Percentiles rank a stretch among this genome's conserved stretches.
Conservation (phyloP, 1,140 invertebrate species). For the Maconellicoccus hirsutus region DNA sequence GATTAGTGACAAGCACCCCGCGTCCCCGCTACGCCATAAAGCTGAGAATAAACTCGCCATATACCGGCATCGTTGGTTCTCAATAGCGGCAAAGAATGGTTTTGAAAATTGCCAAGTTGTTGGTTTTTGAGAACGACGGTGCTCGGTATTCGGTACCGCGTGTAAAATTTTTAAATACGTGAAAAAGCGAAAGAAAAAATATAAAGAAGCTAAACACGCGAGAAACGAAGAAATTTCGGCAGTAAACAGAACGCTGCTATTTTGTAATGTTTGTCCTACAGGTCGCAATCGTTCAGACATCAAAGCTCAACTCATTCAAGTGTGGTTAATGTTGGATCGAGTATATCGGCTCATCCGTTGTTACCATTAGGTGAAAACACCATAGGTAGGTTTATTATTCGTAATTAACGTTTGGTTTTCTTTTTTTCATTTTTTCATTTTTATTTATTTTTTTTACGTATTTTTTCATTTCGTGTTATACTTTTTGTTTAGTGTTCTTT, state of each 20-base stretch:
- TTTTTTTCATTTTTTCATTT: not conserved
- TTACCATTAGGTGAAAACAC: conserved; percentile 58
- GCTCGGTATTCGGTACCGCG: too few relatives aligned
- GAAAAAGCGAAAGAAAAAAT: too few relatives aligned
- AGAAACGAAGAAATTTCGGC: not conserved
- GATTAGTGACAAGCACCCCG: too few relatives aligned
- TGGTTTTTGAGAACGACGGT: too few relatives aligned
- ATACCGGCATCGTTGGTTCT: not conserved
- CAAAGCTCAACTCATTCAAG: conserved; percentile 42
- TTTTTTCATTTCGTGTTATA: not conserved
- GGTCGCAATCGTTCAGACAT: conserved; percentile 73
- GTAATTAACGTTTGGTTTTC: conserved; percentile 12
- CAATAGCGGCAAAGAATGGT: too few relatives aligned
- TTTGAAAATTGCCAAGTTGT: too few relatives aligned
- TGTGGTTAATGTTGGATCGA: conserved; percentile 53
- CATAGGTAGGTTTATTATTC: conserved; percentile 31
- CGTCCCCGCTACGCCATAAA: too few relatives aligned
- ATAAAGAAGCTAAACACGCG: too few relatives aligned
- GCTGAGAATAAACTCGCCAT: too few relatives aligned
- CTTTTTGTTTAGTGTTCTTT: not conserved
- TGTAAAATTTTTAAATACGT: too few relatives aligned
- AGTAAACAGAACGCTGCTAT: conserved; percentile 10
- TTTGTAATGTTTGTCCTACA: conserved; percentile 36
- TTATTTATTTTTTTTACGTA: not conserved
- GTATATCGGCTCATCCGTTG: conserved; percentile 70